Percentiles rank a stretch among this genome's conserved stretches.
These are phyloP conservation scores for Prenolepis imparis DNA, from an alignment of 2,888 invertebrate genomes.

Conservation along the genomic window DNA sequence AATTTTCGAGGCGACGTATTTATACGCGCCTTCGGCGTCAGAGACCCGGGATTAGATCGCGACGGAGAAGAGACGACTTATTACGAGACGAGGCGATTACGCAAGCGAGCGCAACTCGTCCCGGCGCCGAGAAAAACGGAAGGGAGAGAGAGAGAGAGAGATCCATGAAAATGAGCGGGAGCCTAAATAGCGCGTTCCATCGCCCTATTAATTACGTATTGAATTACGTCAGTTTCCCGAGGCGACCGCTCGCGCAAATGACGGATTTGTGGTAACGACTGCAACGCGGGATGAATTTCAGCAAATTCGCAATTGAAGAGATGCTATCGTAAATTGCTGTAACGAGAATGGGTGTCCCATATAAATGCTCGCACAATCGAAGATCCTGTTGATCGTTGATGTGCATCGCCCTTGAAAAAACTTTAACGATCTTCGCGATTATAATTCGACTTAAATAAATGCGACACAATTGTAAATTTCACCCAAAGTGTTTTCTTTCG, in stretches of 20 bases:
- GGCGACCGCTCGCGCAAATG: conserved; percentile 36
- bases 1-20: conserved; percentile 56
- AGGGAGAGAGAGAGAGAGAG: conserved; percentile 13
- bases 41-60: conserved; percentile 44
- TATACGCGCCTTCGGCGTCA: conserved; percentile 47
- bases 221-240: conserved; percentile 46
- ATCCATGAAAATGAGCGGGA: conserved; percentile 44
- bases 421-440: neutral
- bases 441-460: conserved; percentile 1
- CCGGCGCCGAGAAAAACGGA: conserved; percentile 24
- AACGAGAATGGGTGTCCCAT: neutral
- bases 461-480: neutral
- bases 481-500: neutral
- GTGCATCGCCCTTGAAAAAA: neutral
- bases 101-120: conserved; percentile 43
- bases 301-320: neutral
- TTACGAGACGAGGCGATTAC: conserved; percentile 48
- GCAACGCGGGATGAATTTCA: neutral
- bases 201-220: conserved; percentile 49
- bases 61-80: conserved; percentile 49
- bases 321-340: neutral
- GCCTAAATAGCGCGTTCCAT: conserved; percentile 48
- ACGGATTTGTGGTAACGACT: conserved; percentile 25
- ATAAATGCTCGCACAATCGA: neutral
- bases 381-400: too few species aligned